Base-by-base conservation (phyloP, 2,888 invertebrate genomes). In the Cheilosia urbana region DNA sequence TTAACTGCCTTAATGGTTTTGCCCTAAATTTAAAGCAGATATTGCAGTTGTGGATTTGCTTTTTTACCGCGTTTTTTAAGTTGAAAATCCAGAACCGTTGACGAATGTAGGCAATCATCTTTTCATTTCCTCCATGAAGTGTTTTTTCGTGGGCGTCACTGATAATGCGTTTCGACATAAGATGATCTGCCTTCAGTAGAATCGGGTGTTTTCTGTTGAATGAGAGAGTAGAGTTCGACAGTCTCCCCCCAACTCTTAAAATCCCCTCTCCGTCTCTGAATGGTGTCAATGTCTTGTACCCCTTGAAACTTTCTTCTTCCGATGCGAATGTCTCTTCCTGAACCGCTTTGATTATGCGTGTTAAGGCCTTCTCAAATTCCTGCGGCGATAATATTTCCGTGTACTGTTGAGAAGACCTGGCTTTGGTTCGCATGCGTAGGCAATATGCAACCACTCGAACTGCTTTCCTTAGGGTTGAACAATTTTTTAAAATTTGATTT, bases 1-100 rank as follows among this genome's bases (percentile, higher is more conserved):
- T 90, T 6, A 88, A 13, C 27, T 88, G 88, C 24, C 13, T 2
- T 15, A 15, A 37, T 2, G 49, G 17, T 34, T 34, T 49, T 13
- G 34, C 15, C 34, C 15, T 30, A 15, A n/a, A 49, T 5, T 34
- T 27, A 7, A 47, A 63, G 13, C 47, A 63, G 2, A 63, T 63
- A 13, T 47, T 51, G 21, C 65, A 65, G 9, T 13, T 13, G n/a
- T 65, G 49, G 1, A 65, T 37, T 19, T 65, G n/a, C 1, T 65
- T 51, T 9, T 63, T 49, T 1, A 63, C 63, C 4, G 4, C 5
- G 13, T 42, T 51, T 24, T 24, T 51, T 24, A 51, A 4, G 4
- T 51, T 51, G 5, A 51, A 51, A 21, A 51, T 51, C 51, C 24
- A 51, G 24, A 24, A 51, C 49, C 21, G 19, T 21, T 21, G 49